phyloP scores from a whole-genome alignment of 2,113 vertebrate species.

The Pao palembangensis region DNA sequence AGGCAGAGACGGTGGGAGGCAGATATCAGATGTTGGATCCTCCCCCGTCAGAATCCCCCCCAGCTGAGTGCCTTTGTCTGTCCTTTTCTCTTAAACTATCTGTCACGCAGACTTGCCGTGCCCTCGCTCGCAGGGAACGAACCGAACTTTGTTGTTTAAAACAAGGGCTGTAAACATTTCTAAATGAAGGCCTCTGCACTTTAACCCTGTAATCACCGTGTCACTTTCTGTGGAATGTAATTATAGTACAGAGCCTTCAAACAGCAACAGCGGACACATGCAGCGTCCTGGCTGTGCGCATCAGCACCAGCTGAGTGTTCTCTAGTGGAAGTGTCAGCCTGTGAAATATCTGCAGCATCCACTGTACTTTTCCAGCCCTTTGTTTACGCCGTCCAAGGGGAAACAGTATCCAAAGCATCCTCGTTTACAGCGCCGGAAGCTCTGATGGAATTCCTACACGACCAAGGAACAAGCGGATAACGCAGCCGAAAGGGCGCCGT shows the following conservation, averaged over 20 bases:
- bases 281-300: no score
- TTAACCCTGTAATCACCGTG: conserved; percentile 50
- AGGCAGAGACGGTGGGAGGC: conserved; percentile 11
- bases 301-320: neutral
- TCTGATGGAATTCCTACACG: neutral
- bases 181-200: conserved; percentile 48
- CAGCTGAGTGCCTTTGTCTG: conserved; percentile 29
- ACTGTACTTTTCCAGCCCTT: neutral
- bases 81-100: conserved; percentile 9
- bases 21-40: conserved; percentile 8
- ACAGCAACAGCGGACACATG: neutral
- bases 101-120: conserved; percentile 24
- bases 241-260: conserved; percentile 43
- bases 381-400: no score
- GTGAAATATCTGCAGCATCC: neutral
- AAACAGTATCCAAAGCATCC: neutral
- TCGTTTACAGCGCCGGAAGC: neutral
- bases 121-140: conserved; percentile 21
- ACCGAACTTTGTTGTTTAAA: conserved; percentile 43
- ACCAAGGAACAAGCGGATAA: no score
- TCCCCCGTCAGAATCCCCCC: conserved; percentile 38
- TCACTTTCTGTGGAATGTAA: conserved; percentile 43
- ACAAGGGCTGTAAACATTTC: conserved; percentile 29
- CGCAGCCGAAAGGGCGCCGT: no score
- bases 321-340: neutral